phyloP scores from a whole-genome alignment of 2,113 vertebrate species.

The Lutjanus erythropterus region DNA sequence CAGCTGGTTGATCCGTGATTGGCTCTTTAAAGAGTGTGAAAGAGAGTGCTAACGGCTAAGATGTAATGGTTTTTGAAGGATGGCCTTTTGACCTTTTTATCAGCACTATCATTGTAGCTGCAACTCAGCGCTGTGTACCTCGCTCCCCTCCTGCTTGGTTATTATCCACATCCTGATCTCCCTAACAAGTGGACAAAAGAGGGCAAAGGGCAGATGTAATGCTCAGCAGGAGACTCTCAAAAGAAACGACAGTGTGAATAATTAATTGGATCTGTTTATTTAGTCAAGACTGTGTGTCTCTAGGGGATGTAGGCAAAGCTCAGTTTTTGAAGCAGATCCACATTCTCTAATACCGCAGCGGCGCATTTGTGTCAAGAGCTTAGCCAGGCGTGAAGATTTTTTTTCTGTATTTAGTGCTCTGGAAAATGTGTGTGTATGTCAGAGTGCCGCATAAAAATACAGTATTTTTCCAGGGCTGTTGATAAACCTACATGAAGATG shows the following conservation, averaged over 20 bases:
- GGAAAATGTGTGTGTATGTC: conserved; percentile 41
- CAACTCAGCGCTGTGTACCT: conserved; percentile 26
- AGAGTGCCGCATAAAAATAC: conserved; percentile 19
- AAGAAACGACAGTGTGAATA: conserved; percentile 66
- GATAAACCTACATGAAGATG: conserved; percentile 17
- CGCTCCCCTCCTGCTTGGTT: neutral
- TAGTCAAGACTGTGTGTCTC: conserved; percentile 63
- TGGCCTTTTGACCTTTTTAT: conserved; percentile 65
- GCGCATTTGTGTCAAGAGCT: conserved; percentile 71
- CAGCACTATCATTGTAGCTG: conserved; percentile 22
- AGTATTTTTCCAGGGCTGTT: conserved; percentile 2
- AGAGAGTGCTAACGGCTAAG: conserved; percentile 5
- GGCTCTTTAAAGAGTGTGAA: conserved; percentile 15
- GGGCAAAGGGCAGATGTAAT: conserved; percentile 51
- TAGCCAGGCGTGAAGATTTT: conserved; percentile 58
- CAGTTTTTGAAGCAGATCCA: conserved; percentile 47
- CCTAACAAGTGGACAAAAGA: conserved; percentile 50
- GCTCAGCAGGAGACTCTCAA: conserved; percentile 29
- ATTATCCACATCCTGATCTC: conserved; percentile 35
- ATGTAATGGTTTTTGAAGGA: conserved; percentile 59
- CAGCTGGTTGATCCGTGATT: conserved; percentile 22
- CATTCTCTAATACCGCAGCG: conserved; percentile 60
- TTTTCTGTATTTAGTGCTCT: conserved; percentile 31
- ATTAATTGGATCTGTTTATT: conserved; percentile 75
- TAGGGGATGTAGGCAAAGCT: conserved; percentile 38